These are phyloP conservation scores for western clawed frog (Xenopus tropicalis) DNA, from an alignment of 2,113 vertebrate species.

Conservation along the genomic window DNA sequence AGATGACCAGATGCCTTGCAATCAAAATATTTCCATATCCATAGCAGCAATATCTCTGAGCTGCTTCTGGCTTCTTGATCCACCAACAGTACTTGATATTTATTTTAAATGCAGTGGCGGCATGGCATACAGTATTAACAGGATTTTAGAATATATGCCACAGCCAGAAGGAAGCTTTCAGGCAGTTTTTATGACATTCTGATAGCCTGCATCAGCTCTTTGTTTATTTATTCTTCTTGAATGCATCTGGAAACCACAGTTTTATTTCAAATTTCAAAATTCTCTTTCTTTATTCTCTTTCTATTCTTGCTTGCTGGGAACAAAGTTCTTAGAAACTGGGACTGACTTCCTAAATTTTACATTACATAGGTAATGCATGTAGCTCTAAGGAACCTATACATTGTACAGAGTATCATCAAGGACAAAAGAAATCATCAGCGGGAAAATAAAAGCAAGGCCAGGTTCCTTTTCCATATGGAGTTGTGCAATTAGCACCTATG, in stretches of 20 bases:
- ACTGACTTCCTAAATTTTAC: neutral
- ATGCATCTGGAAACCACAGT: constrained; percentile 59
- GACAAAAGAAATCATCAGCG: neutral
- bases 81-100: constrained; percentile 41
- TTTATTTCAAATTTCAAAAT: constrained; percentile 54
- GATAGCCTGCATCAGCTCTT: constrained; percentile 42
- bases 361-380: neutral
- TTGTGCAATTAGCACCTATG: no score
- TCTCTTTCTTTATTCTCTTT: constrained; percentile 41
- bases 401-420: neutral
- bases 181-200: constrained; percentile 50
- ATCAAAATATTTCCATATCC: constrained; percentile 41
- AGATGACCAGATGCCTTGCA: constrained; percentile 49
- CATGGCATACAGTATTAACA: constrained; percentile 28
- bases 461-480: no score
- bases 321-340: neutral
- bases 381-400: neutral
- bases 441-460: no score
- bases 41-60: neutral
- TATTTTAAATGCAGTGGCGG: constrained; percentile 45
- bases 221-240: constrained; percentile 52
- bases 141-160: constrained; percentile 46
- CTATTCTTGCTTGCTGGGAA: neutral
- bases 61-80: constrained; percentile 32
- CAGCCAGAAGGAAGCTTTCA: constrained; percentile 46